Percentiles rank a stretch among this genome's conserved stretches.
Evolutionary conservation across 1,140 invertebrate genomes (phyloP).

Genomic region (Trichonephila inaurata): DNA sequence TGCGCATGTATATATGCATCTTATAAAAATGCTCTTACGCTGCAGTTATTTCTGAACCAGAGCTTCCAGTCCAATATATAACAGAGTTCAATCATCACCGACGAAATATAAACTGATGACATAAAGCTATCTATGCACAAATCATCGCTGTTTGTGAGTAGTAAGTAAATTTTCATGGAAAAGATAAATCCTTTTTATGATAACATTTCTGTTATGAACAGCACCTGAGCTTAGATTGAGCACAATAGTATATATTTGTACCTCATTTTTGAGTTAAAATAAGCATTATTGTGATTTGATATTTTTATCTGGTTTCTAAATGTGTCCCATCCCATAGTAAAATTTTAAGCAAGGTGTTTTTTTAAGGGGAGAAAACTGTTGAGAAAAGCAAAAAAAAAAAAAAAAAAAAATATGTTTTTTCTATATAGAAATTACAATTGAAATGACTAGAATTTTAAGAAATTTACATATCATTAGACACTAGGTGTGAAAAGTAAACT

Average conservation of each 20-base stretch:
- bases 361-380: not conserved
- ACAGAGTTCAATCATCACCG: not conserved
- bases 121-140: conserved; percentile 64
- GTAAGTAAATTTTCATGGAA: conserved; percentile 61
- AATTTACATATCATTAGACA: conserved; percentile 6
- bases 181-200: conserved; percentile 71
- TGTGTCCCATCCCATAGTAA: conserved; percentile 29
- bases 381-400: not conserved
- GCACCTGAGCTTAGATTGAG: conserved; percentile 75
- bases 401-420: too few relatives aligned
- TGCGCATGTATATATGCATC: conserved; percentile 49
- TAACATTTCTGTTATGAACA: conserved; percentile 73
- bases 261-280: conserved; percentile 66
- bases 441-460: not conserved
- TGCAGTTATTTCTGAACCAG: conserved; percentile 15
- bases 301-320: conserved; percentile 47
- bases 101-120: conserved; percentile 73
- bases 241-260: conserved; percentile 68
- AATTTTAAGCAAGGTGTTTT: conserved; percentile 53
- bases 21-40: conserved; percentile 49
- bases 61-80: conserved; percentile 41
- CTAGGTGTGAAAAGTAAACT: conserved; percentile 30
- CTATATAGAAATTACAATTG: conserved; percentile 38
- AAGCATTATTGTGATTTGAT: conserved; percentile 36
- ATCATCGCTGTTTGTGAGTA: conserved; percentile 23